Evolutionary conservation across 2,113 vertebrate species (phyloP).

Genomic region (Mobula hypostoma): DNA sequence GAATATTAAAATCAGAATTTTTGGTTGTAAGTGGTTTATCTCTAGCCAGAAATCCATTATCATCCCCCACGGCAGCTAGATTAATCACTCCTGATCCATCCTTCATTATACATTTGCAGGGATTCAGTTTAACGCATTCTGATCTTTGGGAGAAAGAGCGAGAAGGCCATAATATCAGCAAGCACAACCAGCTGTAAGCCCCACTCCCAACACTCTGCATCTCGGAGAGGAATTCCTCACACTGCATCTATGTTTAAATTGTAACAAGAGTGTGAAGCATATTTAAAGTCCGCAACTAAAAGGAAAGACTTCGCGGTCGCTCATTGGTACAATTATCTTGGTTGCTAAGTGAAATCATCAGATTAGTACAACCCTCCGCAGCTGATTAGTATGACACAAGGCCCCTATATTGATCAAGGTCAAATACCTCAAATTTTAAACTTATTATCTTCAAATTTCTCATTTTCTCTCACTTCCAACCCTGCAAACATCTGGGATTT

Average conservation of each 20-base stretch:
- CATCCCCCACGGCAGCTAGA: conserved; percentile 50
- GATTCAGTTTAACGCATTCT: conserved; percentile 58
- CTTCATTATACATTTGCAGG: conserved; percentile 62
- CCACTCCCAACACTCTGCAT: neutral
- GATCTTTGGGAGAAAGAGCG: conserved; percentile 28
- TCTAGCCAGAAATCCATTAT: conserved; percentile 50
- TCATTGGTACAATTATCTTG: neutral
- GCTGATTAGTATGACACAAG: neutral
- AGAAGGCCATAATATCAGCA: neutral
- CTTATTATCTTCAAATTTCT: neutral
- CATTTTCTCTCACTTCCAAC: neutral
- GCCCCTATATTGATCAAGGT: neutral
- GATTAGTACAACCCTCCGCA: neutral
- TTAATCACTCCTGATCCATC: conserved; percentile 59
- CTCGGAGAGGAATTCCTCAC: neutral
- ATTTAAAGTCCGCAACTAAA: neutral
- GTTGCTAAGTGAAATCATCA: neutral
- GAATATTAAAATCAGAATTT: conserved; percentile 30
- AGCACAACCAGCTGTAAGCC: too few species aligned
- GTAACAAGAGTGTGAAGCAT: neutral
- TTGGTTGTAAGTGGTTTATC: conserved; percentile 39
- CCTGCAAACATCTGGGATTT: neutral
- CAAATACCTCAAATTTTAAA: neutral
- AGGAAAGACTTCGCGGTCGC: neutral
- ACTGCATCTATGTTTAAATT: neutral